A percentile compares a stretch with the other conserved stretches of the same genome.
Conservation (phyloP, 2,113 vertebrate genomes). For the Columbina picui region DNA sequence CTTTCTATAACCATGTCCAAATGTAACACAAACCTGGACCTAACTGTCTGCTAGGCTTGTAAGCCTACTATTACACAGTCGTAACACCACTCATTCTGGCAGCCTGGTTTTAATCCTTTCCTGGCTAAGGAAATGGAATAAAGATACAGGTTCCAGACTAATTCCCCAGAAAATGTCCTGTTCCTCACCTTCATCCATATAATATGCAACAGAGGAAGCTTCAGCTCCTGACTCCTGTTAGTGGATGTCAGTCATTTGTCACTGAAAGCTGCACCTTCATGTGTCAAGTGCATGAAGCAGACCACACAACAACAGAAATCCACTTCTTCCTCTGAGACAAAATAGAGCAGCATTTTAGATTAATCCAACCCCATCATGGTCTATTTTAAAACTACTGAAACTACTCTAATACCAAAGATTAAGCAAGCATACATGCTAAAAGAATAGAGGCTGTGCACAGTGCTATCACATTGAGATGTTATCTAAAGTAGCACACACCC, state of each 20-base stretch:
- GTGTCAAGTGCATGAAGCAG: background rate
- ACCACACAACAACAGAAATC: constrained; percentile 34
- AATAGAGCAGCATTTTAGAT: background rate
- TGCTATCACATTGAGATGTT: constrained; percentile 22
- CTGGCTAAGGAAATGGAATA: background rate
- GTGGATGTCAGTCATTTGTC: background rate
- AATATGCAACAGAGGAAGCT: background rate
- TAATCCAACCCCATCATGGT: background rate
- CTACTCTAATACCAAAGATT: constrained; percentile 11
- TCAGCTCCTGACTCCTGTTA: background rate
- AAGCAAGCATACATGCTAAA: background rate
- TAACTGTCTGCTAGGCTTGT: background rate
- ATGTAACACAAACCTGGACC: constrained; percentile 14
- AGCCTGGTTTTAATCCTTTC: background rate
- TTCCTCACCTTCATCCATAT: background rate
- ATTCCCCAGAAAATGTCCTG: background rate
- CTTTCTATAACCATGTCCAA: constrained; percentile 38
- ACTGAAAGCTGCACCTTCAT: background rate
- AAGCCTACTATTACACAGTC: background rate
- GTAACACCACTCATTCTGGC: background rate
- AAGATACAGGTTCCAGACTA: background rate
- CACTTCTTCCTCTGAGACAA: background rate
- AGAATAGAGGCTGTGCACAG: background rate
- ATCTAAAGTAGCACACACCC: constrained; percentile 50
- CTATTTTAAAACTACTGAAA: background rate